These are phyloP conservation scores for Todiramphus chloris DNA, from an alignment of 2,113 vertebrate species.

Conservation along the genomic window DNA sequence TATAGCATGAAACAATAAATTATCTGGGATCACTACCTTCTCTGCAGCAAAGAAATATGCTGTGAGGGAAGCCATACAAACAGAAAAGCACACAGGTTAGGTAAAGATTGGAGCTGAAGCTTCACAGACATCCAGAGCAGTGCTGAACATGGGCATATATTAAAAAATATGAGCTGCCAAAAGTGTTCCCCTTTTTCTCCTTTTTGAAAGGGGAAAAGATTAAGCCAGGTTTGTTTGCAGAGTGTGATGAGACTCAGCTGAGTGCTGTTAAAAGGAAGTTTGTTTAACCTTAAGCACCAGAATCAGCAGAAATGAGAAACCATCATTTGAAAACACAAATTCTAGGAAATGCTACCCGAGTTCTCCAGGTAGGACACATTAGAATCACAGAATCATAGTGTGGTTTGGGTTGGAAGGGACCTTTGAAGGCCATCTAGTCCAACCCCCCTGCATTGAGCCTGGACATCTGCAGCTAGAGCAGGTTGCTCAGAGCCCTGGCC, in stretches of 20 bases:
- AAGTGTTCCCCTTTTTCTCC: not conserved
- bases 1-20: not conserved
- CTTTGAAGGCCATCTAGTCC: not conserved
- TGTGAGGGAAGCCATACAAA: not conserved
- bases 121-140: not conserved
- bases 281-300: not conserved
- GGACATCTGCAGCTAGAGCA: not conserved
- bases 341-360: not conserved
- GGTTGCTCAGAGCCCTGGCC: not conserved
- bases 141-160: not conserved
- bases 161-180: not conserved
- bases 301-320: slow-evolving; percentile 18
- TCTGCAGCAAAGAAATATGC: not conserved
- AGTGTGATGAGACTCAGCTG: not conserved
- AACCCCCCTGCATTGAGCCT: not conserved
- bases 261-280: not conserved
- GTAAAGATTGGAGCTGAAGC: not conserved
- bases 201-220: not conserved
- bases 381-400: not conserved
- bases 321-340: not conserved
- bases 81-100: not conserved
- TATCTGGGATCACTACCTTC: not conserved
- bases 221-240: not conserved
- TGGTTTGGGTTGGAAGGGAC: not conserved
- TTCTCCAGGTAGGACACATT: not conserved